Percentiles rank a stretch among this genome's conserved stretches.
Conservation (phyloP, 2,888 invertebrate species). For the Drepanosiphum platanoidis region DNA sequence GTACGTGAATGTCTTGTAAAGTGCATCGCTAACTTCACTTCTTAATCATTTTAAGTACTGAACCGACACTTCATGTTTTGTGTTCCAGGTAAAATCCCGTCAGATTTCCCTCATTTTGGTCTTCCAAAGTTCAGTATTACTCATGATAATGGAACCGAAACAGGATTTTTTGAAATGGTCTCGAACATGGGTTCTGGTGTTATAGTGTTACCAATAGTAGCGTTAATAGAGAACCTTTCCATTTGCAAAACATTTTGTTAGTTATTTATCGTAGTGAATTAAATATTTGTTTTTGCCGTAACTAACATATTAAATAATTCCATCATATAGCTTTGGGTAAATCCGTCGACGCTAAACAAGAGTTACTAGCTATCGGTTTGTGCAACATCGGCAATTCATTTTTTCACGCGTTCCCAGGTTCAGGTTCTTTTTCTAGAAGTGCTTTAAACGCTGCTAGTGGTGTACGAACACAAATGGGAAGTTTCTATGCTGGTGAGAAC, state of each 20-base stretch:
- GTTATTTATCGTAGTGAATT: neutral
- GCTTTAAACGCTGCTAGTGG: conserved; percentile 92
- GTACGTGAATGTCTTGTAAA: conserved; percentile 67
- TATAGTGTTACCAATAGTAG: conserved; percentile 86
- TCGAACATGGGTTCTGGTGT: conserved; percentile 85
- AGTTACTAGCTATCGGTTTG: conserved; percentile 85
- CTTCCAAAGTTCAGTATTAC: conserved; percentile 75
- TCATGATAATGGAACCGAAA: conserved; percentile 69
- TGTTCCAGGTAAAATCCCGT: conserved; percentile 74
- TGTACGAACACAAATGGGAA: conserved; percentile 85
- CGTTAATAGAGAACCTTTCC: conserved; percentile 89
- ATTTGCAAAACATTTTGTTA: conserved; percentile 92
- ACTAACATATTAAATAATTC: neutral
- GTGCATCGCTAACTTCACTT: neutral
- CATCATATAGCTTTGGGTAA: conserved; percentile 70
- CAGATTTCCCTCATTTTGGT: conserved; percentile 77
- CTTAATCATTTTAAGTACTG: neutral
- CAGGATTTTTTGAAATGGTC: conserved; percentile 77
- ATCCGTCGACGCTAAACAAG: conserved; percentile 89
- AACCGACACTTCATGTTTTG: too few relatives aligned
- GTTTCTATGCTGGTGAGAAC: conserved; percentile 79
- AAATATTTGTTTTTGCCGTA: too few relatives aligned
- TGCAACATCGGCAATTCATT: conserved; percentile 87
- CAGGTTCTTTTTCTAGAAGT: conserved; percentile 85
- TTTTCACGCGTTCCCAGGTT: conserved; percentile 86